Conservation (phyloP, 2,888 invertebrate genomes). For the Coecobrya sp. region DNA sequence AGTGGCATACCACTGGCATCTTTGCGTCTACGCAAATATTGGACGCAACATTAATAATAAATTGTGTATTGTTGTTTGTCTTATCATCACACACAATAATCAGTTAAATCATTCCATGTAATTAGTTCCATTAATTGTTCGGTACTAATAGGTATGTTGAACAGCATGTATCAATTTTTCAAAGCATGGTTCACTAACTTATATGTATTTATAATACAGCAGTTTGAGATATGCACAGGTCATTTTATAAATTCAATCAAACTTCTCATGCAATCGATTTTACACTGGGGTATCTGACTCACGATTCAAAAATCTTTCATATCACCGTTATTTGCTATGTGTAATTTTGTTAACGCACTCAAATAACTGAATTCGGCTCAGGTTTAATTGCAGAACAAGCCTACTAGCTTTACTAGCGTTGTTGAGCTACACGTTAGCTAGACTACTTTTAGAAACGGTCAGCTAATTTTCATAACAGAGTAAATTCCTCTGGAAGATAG, state of each 20-base stretch:
- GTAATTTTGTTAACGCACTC: not conserved
- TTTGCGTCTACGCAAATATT: not conserved
- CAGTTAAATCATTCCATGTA: constrained; percentile 6
- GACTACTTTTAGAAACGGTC: not conserved
- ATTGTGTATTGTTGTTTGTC: not conserved
- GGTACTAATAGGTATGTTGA: not conserved
- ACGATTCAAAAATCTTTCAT: constrained; percentile 6
- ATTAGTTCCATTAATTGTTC: not conserved
- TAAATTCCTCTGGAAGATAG: constrained; percentile 36
- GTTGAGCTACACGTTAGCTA: not conserved
- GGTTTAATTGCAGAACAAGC: too few relatives aligned
- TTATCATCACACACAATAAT: not conserved
- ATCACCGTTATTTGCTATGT: not conserved
- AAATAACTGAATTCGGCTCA: too few relatives aligned
- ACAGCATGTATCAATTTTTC: not conserved
- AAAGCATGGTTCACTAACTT: not conserved
- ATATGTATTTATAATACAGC: not conserved
- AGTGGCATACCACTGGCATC: too few relatives aligned
- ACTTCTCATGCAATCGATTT: constrained; percentile 30
- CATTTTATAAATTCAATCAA: constrained; percentile 36
- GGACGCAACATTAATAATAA: not conserved
- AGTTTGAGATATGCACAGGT: not conserved
- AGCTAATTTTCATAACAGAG: too few relatives aligned
- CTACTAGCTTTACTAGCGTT: too few relatives aligned
- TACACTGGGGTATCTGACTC: constrained; percentile 20